Evolutionary conservation across 2,888 invertebrate species (phyloP).

Genomic region (Zootermopsis nevadensis): DNA sequence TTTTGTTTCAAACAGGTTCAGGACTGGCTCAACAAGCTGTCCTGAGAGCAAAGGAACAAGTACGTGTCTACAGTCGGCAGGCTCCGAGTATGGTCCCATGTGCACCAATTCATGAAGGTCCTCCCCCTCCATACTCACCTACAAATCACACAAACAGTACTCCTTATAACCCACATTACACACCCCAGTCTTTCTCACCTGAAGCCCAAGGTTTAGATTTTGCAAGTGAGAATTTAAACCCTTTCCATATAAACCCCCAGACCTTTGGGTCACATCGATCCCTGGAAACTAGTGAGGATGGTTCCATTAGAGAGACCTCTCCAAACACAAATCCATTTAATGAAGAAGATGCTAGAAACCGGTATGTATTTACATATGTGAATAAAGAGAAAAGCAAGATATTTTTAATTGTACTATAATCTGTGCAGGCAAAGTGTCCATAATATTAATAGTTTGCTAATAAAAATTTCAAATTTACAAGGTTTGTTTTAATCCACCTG

Average conservation of each 20-base stretch:
- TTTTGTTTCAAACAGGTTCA: constrained; percentile 57
- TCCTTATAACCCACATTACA: constrained; percentile 31
- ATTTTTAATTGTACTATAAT: not conserved
- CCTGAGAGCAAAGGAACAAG: constrained; percentile 59
- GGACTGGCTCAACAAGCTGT: constrained; percentile 60
- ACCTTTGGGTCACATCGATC: not conserved
- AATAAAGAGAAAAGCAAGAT: not conserved
- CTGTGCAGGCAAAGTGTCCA: not conserved
- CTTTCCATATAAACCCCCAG: not conserved
- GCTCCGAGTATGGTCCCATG: constrained; percentile 30
- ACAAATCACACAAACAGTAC: constrained; percentile 17
- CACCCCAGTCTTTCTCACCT: not conserved
- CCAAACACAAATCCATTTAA: constrained; percentile 31
- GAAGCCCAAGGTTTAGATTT: not conserved
- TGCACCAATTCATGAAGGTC: constrained; percentile 46
- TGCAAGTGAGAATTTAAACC: constrained; percentile 8
- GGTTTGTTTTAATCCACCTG: not conserved
- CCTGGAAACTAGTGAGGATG: not conserved
- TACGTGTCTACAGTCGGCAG: constrained; percentile 51
- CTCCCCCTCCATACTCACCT: constrained; percentile 52
- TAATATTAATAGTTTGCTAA: not conserved
- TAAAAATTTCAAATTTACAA: not conserved
- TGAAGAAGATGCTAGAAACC: not conserved
- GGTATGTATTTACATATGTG: not conserved
- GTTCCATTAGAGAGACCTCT: not conserved